A percentile compares a stretch with the other conserved stretches of the same genome.
Conservation (phyloP, 2,888 invertebrate species). For the Thalpophila matura region DNA sequence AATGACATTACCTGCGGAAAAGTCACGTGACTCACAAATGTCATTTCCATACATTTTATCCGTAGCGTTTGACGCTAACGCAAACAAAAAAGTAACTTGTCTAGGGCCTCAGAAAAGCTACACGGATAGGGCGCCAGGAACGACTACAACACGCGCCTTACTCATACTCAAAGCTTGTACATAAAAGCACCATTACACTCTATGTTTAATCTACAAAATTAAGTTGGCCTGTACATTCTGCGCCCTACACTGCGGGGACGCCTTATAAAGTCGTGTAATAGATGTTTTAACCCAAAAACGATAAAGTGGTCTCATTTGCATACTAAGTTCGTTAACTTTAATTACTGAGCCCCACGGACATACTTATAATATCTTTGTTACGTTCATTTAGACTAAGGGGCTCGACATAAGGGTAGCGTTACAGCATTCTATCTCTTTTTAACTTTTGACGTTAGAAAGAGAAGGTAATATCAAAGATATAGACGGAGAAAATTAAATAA, state of each 20-base stretch:
- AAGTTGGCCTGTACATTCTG: conserved; percentile 61
- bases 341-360: conserved; percentile 75
- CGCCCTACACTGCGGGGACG: conserved; percentile 66
- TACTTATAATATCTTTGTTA: conserved; percentile 72
- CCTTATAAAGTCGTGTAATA: conserved; percentile 77
- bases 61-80: no score
- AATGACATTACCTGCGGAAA: no score
- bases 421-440: conserved; percentile 26
- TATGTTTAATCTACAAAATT: conserved; percentile 67
- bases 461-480: conserved; percentile 34
- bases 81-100: no score
- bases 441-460: neutral
- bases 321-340: conserved; percentile 80
- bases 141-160: conserved; percentile 4
- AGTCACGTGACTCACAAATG: no score
- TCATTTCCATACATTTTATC: no score
- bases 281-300: conserved; percentile 80
- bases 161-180: conserved; percentile 34
- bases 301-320: conserved; percentile 80
- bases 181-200: conserved; percentile 53
- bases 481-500: conserved; percentile 53
- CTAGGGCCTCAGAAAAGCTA: no score
- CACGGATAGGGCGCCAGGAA: no score
- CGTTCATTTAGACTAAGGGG: conserved; percentile 57
- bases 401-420: conserved; percentile 46